These are phyloP conservation scores for Heliopora coerulea DNA, from an alignment of 92 coral and sea anemone genomes.

Conservation along the genomic window DNA sequence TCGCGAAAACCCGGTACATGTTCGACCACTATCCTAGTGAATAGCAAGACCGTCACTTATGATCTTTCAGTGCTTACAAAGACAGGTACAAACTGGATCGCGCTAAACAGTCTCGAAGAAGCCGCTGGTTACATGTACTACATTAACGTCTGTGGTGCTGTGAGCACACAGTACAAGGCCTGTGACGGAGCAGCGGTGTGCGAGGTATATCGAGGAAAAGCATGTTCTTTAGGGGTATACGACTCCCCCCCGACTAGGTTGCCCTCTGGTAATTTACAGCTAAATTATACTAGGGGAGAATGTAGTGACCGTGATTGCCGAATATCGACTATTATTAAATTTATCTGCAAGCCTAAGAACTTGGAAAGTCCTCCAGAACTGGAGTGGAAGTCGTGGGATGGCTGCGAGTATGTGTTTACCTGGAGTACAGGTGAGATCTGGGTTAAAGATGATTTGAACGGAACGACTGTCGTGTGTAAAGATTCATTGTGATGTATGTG, in stretches of 20 bases:
- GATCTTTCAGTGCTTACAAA: conserved; percentile 84
- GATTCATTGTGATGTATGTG: no score
- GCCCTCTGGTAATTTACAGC: conserved; percentile 59
- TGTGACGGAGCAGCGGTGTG: conserved; percentile 74
- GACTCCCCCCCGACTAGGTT: conserved; percentile 39
- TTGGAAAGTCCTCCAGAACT: conserved; percentile 89
- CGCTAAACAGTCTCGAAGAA: conserved; percentile 66
- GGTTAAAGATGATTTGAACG: no score
- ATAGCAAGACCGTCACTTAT: conserved; percentile 52
- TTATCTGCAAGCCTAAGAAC: conserved; percentile 81
- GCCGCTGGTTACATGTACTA: conserved; percentile 59
- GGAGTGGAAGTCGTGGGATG: conserved; percentile 68
- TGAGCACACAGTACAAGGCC: background rate
- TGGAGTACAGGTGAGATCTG: conserved; percentile 90
- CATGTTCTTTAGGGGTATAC: conserved; percentile 66
- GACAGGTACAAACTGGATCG: conserved; percentile 66
- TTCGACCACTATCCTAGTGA: conserved; percentile 45
- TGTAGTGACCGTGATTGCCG: background rate
- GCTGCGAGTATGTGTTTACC: conserved; percentile 72
- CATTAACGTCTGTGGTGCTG: conserved; percentile 77
- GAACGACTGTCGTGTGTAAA: no score
- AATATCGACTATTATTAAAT: conserved; percentile 67
- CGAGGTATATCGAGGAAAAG: conserved; percentile 53
- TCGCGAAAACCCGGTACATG: conserved; percentile 91
- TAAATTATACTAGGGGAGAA: conserved; percentile 68